phyloP scores from a whole-genome alignment of 2,113 vertebrate genomes.

The Tylochromis polylepis region DNA sequence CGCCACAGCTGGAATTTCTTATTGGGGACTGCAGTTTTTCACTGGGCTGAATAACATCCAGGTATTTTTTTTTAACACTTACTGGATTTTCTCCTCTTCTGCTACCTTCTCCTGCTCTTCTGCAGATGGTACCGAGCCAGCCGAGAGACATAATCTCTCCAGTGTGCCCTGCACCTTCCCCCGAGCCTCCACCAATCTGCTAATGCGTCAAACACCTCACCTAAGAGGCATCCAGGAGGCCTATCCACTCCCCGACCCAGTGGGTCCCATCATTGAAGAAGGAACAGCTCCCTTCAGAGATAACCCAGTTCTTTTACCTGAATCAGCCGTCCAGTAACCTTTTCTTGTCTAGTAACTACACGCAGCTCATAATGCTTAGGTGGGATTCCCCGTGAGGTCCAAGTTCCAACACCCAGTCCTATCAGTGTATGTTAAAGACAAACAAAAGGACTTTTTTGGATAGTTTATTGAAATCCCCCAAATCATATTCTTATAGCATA shows the following conservation, averaged over 20 bases:
- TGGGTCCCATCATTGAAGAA: neutral
- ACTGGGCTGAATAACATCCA: neutral
- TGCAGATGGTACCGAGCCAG: neutral
- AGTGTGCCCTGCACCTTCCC: neutral
- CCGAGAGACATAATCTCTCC: neutral
- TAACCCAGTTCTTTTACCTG: neutral
- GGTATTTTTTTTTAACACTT: neutral
- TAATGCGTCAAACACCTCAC: neutral
- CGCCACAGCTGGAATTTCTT: neutral
- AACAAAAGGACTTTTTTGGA: neutral
- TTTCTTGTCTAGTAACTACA: neutral
- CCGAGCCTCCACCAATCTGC: rapidly evolving
- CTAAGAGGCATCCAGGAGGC: neutral
- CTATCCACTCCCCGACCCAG: rapidly evolving
- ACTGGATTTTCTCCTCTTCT: neutral
- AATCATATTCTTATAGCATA: neutral
- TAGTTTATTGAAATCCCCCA: neutral
- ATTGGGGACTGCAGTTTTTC: neutral
- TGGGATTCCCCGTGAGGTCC: neutral
- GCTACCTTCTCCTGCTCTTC: neutral
- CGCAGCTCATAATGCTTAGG: neutral
- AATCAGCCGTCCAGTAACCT: neutral
- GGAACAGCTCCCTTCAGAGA: neutral
- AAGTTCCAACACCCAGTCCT: neutral
- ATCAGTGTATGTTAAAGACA: neutral